A percentile compares a stretch with the other conserved stretches of the same genome.
These are phyloP conservation scores for Dendrocincla fuliginosa DNA, from an alignment of 2,797 vertebrate species.

Conservation along the genomic window DNA sequence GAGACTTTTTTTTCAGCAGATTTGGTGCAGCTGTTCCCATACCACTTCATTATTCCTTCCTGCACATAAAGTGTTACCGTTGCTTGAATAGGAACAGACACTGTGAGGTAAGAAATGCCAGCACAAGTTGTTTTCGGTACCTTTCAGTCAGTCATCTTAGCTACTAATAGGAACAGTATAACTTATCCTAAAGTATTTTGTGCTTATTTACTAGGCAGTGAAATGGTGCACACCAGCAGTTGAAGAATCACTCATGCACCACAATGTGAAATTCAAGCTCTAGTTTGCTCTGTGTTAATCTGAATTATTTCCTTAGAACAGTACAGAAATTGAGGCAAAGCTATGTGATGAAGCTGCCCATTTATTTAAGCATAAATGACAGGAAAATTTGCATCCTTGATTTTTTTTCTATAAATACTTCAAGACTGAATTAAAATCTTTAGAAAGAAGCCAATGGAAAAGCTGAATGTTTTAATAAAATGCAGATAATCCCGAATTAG, in stretches of 20 bases:
- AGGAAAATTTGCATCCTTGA: background rate
- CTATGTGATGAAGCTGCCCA: fast-evolving
- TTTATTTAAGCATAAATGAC: background rate
- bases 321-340: background rate
- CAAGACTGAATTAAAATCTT: background rate
- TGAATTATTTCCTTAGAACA: background rate
- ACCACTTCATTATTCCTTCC: background rate
- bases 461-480: background rate
- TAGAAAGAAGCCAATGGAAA: background rate
- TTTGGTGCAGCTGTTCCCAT: slow-evolving; percentile 1
- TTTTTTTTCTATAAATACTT: background rate
- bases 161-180: background rate
- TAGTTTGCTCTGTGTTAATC: background rate
- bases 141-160: background rate
- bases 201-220: background rate
- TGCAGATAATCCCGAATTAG: background rate
- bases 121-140: background rate
- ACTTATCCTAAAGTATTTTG: background rate
- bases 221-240: background rate
- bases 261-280: background rate
- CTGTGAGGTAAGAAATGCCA: background rate
- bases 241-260: background rate
- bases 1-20: background rate
- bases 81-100: background rate
- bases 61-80: background rate